Evolutionary conservation across 1,140 invertebrate genomes (phyloP).

Genomic region (Magallana gigas): DNA sequence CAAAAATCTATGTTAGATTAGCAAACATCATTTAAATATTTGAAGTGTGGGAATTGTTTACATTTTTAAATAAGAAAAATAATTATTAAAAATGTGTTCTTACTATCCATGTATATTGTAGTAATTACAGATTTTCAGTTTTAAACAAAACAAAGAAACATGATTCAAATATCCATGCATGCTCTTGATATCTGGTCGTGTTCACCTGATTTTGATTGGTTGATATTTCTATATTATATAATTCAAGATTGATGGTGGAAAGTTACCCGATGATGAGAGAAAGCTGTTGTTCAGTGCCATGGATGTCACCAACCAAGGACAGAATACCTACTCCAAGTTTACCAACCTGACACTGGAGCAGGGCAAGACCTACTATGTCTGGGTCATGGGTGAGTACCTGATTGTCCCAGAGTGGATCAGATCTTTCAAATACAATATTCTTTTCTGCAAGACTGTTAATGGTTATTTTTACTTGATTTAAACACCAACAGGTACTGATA

Average conservation of each 20-base stretch:
- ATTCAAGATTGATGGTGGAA: slow-evolving; percentile 63
- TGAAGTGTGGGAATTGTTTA: too few species aligned
- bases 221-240: slow-evolving; percentile 53
- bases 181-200: too few species aligned
- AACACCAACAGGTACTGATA: slow-evolving; percentile 57
- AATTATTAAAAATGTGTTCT: too few species aligned
- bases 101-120: too few species aligned
- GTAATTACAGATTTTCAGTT: too few species aligned
- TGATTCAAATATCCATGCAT: too few species aligned
- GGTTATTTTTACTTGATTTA: neutral
- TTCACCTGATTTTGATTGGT: neutral
- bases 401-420: neutral
- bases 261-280: slow-evolving; percentile 54
- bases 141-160: too few species aligned
- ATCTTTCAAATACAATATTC: neutral
- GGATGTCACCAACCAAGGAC: slow-evolving; percentile 58
- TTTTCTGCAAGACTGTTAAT: neutral
- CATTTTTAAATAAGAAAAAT: too few species aligned
- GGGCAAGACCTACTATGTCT: slow-evolving; percentile 61
- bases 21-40: too few species aligned
- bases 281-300: slow-evolving; percentile 57
- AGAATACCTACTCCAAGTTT: slow-evolving; percentile 58
- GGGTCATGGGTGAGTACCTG: slow-evolving; percentile 64
- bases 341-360: slow-evolving; percentile 55
- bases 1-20: too few species aligned